phyloP scores from a whole-genome alignment of 2,113 vertebrate genomes.

The Onychostoma macrolepis region DNA sequence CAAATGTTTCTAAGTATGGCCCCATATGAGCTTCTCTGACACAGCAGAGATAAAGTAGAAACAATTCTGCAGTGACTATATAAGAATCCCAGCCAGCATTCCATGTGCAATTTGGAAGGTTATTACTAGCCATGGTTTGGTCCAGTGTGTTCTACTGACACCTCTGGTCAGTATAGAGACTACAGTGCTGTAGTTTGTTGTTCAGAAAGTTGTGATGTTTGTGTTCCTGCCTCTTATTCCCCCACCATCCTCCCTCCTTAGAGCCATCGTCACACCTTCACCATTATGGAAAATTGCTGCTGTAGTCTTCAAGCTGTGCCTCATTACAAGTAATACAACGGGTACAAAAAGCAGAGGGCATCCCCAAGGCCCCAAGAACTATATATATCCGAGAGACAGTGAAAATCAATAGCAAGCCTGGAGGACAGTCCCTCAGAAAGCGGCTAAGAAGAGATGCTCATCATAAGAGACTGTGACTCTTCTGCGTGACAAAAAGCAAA shows the following conservation, averaged over 20 bases:
- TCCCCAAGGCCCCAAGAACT: conserved; percentile 85
- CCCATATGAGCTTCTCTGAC: background rate
- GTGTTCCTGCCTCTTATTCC: conserved; percentile 53
- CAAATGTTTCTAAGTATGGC: background rate
- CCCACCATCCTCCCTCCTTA: conserved; percentile 74
- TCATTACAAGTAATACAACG: conserved; percentile 90
- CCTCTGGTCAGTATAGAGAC: background rate
- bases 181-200: conserved; percentile 14
- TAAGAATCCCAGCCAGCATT: background rate
- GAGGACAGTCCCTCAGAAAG: conserved; percentile 74
- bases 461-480: conserved; percentile 44
- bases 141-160: conserved; percentile 9
- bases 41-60: background rate
- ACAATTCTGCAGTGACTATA: background rate
- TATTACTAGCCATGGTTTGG: background rate
- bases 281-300: conserved; percentile 82
- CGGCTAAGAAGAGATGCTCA: conserved; percentile 34
- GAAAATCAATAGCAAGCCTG: conserved; percentile 78
- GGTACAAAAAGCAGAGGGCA: conserved; percentile 82
- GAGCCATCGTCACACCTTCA: conserved; percentile 78
- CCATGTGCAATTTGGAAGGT: background rate
- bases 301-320: conserved; percentile 82
- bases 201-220: conserved; percentile 38
- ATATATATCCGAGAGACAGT: conserved; percentile 91
- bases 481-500: conserved; percentile 33